phyloP scores from a whole-genome alignment of 64 coral and sea anemone genomes.

The Dendronephthya gigantea region DNA sequence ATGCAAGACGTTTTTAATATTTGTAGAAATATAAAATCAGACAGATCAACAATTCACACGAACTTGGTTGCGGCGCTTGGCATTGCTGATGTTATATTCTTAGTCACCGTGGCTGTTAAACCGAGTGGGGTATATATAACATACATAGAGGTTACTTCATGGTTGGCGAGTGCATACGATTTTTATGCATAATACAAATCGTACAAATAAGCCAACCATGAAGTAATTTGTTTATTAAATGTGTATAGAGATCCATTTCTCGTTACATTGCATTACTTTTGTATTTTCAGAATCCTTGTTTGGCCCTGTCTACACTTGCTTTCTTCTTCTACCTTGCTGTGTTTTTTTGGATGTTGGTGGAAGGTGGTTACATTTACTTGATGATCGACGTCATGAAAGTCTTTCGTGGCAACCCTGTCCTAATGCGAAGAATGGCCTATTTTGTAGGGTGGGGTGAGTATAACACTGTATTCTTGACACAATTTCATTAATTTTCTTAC shows the following conservation, averaged over 20 bases:
- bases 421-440: neutral
- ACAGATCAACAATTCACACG: neutral
- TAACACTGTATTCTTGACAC: neutral
- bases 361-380: conserved; percentile 10
- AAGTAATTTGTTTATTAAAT: no score
- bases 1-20: neutral
- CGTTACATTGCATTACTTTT: no score
- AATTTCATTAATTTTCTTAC: neutral
- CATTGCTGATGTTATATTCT: neutral
- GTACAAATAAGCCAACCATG: no score
- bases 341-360: conserved; percentile 4
- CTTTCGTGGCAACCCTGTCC: neutral
- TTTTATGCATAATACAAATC: no score
- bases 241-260: no score
- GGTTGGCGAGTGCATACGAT: no score
- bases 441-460: conserved; percentile 3
- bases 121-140: neutral
- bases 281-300: neutral
- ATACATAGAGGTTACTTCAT: no score
- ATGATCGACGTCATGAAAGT: conserved; percentile 13
- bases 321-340: neutral
- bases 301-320: neutral
- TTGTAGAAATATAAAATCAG: neutral
- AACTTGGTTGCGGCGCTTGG: neutral
- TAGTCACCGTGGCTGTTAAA: neutral